phyloP scores from a whole-genome alignment of 1,140 invertebrate genomes.

The Tenebrio molitor region DNA sequence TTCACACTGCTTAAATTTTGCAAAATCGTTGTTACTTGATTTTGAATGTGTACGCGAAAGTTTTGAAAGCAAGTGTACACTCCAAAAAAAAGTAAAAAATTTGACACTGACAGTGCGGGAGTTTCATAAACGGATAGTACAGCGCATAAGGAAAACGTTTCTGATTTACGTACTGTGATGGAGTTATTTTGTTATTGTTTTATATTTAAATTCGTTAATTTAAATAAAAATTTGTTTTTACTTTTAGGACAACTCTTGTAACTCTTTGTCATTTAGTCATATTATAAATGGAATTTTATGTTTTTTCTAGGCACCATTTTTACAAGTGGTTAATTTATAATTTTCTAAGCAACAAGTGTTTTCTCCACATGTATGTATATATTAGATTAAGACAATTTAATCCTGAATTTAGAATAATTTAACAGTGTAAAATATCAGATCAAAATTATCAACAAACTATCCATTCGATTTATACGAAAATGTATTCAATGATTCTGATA shows the following conservation, averaged over 20 bases:
- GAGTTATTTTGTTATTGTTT: slow-evolving; percentile 11
- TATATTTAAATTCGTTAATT: slow-evolving; percentile 3
- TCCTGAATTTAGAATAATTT: neutral
- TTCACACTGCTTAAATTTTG: no score
- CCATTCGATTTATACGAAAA: neutral
- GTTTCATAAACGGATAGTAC: no score
- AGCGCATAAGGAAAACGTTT: no score
- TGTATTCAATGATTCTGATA: slow-evolving; percentile 34
- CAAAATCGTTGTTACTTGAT: no score
- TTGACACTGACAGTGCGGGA: no score
- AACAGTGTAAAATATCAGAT: slow-evolving; percentile 42
- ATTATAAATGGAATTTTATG: neutral
- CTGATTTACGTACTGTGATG: neutral
- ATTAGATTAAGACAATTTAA: slow-evolving; percentile 29
- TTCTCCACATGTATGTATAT: slow-evolving; percentile 33
- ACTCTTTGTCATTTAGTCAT: neutral
- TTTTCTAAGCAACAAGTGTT: slow-evolving; percentile 9
- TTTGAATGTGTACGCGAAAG: no score
- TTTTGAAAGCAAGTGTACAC: no score
- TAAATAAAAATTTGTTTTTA: neutral
- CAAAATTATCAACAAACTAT: slow-evolving; percentile 3
- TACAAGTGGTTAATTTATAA: neutral
- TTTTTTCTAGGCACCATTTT: neutral
- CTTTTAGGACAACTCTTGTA: slow-evolving; percentile 5
- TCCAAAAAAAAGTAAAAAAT: no score